A percentile compares a stretch with the other conserved stretches of the same genome.
Evolutionary conservation across 2,888 invertebrate genomes (phyloP).

Genomic region (Cryptus armator): DNA sequence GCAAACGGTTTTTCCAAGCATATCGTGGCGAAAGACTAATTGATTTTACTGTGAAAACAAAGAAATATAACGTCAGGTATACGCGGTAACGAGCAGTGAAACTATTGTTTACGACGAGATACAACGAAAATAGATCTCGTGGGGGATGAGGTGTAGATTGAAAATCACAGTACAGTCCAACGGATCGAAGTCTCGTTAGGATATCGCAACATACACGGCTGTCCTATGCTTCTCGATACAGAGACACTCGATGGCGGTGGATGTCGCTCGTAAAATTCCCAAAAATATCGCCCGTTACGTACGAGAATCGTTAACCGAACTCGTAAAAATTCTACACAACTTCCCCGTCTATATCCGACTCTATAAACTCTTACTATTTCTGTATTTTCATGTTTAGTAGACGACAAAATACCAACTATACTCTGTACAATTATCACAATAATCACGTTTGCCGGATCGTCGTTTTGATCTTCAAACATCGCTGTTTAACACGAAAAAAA

Average conservation of each 20-base stretch:
- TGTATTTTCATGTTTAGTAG: conserved; percentile 5
- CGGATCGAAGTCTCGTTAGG: not conserved
- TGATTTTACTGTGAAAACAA: not conserved
- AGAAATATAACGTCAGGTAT: not conserved
- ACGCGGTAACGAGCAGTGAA: not conserved
- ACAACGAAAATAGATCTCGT: not conserved
- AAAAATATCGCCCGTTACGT: conserved; percentile 50
- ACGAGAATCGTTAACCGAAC: conserved; percentile 8
- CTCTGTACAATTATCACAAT: not conserved
- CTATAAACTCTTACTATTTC: conserved; percentile 14
- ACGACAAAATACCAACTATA: not conserved
- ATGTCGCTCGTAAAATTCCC: conserved; percentile 45
- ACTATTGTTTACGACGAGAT: conserved; percentile 3
- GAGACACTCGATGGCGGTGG: not conserved
- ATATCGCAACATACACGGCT: not conserved
- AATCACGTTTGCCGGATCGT: not conserved
- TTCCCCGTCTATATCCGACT: not conserved
- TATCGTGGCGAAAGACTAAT: not conserved
- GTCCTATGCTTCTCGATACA: not conserved
- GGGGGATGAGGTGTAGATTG: not conserved
- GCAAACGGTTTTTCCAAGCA: too few relatives aligned
- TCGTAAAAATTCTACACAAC: conserved; percentile 26
- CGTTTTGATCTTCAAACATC: too few relatives aligned
- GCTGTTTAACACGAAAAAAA: too few relatives aligned
- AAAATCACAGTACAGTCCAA: conserved; percentile 8